Percentiles rank a stretch among this genome's conserved stretches.
Conservation (phyloP, 1,140 invertebrate species). For the Orchesella cincta region DNA sequence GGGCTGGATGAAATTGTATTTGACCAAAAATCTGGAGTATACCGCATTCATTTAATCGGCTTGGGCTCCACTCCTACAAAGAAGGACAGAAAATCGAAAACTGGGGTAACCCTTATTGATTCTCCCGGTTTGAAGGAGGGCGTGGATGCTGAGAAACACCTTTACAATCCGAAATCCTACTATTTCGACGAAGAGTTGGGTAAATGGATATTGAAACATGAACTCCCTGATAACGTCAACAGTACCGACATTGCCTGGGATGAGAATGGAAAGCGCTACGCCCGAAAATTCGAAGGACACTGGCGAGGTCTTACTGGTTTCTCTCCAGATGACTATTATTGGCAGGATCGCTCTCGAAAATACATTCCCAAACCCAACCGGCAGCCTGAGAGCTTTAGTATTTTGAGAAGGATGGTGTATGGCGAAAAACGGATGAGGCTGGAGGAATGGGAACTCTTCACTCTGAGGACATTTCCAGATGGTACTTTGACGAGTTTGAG, state of each 20-base stretch:
- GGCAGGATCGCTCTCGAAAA: background rate
- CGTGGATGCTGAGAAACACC: background rate
- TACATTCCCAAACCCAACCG: conserved; percentile 4
- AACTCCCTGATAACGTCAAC: background rate
- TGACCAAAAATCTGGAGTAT: background rate
- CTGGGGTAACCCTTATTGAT: background rate
- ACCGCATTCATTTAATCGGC: background rate
- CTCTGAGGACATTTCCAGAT: background rate
- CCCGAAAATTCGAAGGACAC: conserved; percentile 12
- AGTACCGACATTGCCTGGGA: conserved; percentile 6
- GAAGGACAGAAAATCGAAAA: background rate
- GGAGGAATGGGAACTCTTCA: background rate
- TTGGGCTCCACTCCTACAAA: background rate
- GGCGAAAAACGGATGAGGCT: background rate
- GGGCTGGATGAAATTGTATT: background rate
- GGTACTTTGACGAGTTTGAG: conserved; percentile 8
- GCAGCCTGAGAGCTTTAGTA: background rate
- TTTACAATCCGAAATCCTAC: background rate
- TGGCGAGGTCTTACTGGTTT: conserved; percentile 27
- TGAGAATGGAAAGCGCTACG: conserved; percentile 24
- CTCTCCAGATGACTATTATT: conserved; percentile 36
- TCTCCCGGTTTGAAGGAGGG: background rate
- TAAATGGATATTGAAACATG: background rate
- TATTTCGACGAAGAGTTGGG: conserved; percentile 8
- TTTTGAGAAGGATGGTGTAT: background rate